Conservation (phyloP, 1,140 invertebrate species). For the Coboldia fuscipes region DNA sequence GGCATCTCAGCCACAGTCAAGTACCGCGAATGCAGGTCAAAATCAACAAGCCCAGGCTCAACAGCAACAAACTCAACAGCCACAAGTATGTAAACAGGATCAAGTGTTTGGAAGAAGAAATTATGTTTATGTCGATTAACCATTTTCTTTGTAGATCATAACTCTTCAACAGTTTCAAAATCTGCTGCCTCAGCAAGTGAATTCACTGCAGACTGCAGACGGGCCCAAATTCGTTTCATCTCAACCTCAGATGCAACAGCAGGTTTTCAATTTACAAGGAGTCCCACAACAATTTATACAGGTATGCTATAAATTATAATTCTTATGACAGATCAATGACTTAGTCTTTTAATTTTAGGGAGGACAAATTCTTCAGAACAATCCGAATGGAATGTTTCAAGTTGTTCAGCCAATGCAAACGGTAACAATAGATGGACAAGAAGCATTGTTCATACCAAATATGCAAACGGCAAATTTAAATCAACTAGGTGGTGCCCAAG, state of each 20-base stretch:
- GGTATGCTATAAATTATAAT: too few relatives aligned
- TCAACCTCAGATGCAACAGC: slow-evolving; percentile 1
- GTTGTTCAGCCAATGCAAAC: slow-evolving; percentile 47
- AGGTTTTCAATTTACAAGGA: slow-evolving; percentile 10
- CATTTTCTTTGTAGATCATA: slow-evolving; percentile 29
- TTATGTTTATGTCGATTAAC: too few relatives aligned
- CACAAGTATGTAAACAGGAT: slow-evolving; percentile 23
- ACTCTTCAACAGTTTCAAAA: slow-evolving; percentile 29
- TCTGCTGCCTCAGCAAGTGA: slow-evolving; percentile 20
- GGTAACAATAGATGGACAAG: slow-evolving; percentile 79
- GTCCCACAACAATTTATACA: slow-evolving; percentile 12
- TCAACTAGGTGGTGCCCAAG: slow-evolving; percentile 13
- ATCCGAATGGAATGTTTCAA: slow-evolving; percentile 17
- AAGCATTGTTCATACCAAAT: slow-evolving; percentile 67
- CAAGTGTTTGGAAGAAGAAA: too few relatives aligned
- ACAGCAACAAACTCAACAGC: slow-evolving; percentile 18
- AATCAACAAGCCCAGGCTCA: slow-evolving; percentile 17
- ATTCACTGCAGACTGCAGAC: not conserved
- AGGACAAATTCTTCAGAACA: slow-evolving; percentile 3
- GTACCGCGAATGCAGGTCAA: not conserved
- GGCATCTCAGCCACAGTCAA: slow-evolving; percentile 2
- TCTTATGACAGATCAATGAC: too few relatives aligned
- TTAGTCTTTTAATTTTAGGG: slow-evolving; percentile 1
- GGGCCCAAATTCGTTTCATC: not conserved
- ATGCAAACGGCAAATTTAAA: slow-evolving; percentile 7